Percentiles rank a stretch among this genome's conserved stretches.
Evolutionary conservation across 1,140 invertebrate species (phyloP).

Genomic region (Semibalanus balanoides): DNA sequence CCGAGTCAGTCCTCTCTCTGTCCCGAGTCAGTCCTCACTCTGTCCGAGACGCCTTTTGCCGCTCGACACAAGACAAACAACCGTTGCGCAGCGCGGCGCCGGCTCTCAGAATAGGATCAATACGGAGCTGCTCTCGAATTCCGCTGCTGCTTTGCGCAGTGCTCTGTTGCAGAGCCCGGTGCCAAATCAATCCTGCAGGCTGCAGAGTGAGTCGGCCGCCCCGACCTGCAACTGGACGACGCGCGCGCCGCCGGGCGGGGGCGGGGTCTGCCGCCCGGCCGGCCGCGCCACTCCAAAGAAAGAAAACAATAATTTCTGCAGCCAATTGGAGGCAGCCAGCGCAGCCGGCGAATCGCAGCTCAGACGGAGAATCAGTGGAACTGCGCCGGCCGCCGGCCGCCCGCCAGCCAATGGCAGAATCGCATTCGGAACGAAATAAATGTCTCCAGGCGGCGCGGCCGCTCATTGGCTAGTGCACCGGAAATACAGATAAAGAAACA

Average conservation of each 20-base stretch:
- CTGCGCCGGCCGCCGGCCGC: background rate
- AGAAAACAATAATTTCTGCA: background rate
- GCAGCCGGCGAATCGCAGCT: background rate
- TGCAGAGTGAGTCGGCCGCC: too few species aligned
- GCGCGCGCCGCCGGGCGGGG: too few species aligned
- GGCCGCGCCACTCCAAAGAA: background rate
- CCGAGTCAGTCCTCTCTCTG: too few species aligned
- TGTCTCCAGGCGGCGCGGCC: background rate
- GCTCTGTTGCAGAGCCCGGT: background rate
- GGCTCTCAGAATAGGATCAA: background rate
- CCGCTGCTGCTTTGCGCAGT: background rate
- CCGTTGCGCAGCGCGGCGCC: background rate
- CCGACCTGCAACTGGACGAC: background rate
- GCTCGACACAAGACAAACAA: background rate
- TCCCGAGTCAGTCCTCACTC: too few species aligned
- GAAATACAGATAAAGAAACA: background rate
- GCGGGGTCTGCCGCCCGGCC: background rate
- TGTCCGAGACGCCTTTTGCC: too few species aligned
- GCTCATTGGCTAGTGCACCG: background rate
- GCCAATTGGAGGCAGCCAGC: background rate
- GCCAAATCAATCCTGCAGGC: background rate
- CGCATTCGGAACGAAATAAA: conserved; percentile 2
- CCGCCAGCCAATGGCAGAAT: background rate
- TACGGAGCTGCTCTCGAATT: background rate
- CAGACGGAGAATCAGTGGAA: background rate